Evolutionary conservation across 2,888 invertebrate species (phyloP), one percentile per base, ranked within the genome.

Genomic region (Drosophila greeni): DNA sequence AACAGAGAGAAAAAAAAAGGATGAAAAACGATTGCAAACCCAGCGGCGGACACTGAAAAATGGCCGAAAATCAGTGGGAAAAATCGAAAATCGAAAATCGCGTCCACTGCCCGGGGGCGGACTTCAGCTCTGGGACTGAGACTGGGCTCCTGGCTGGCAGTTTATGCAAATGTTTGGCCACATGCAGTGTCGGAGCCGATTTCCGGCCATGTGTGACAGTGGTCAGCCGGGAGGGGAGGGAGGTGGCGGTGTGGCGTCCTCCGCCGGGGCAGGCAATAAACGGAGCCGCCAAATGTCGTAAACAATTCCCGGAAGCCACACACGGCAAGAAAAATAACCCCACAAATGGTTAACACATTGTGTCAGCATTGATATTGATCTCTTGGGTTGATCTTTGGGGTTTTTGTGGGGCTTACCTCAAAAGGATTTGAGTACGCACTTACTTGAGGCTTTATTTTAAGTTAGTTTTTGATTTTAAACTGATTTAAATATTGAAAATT

Each of bases 151-250:
- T 56, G 58, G 62, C 53, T 70, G 82, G 73, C 83, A 75, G 70
- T 79, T 79, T 76, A 81, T 81, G 81, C 81, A 84, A 84, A 81
- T 82, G 84, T 82, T 77, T 81, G 78, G 78, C 73, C 78, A 65
- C 83, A 82, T 80, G 78, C 78, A 77, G 81, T 73, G 81, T 73
- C 80, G 77, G 67, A 60, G 70, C 64, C 75, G 81, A 76, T 81
- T 82, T 82, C 84, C 84, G 81, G 83, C 76, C 82, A 80, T 80
- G 76, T 84, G 84, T 82, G 80, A 82, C 75, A 74, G 54, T 60
- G 71, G 72, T 60, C 60, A 49, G 40, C 57, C 26, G 26, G 52
- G 31, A n/a, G n/a, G 42, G 45, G 64, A 3, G 47, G 31, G 20
- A 3, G 42, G 45, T 43, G 4, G 14, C 18, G 33, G 5, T 1